Conservation (phyloP, 1,140 invertebrate genomes). For the Drosophila elegans region DNA sequence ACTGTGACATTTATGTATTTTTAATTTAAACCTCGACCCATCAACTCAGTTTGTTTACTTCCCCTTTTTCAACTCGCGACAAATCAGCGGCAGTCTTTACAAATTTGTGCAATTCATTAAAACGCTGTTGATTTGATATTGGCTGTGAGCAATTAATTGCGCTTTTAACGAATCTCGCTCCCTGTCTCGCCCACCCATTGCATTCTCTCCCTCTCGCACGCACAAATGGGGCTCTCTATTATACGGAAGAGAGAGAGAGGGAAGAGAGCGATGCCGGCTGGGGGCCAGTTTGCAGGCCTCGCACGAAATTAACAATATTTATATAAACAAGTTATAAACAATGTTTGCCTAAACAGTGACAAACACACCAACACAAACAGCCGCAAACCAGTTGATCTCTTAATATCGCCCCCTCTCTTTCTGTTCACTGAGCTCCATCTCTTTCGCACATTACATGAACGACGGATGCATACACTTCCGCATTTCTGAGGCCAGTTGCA, state of each 20-base stretch:
- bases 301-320: conserved; percentile 78
- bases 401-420: conserved; percentile 27
- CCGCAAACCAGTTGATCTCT: conserved; percentile 72
- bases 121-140: conserved; percentile 79
- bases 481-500: conserved; percentile 63
- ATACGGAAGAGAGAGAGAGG: conserved; percentile 1
- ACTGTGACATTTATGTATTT: conserved; percentile 28
- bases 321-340: conserved; percentile 84
- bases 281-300: conserved; percentile 59
- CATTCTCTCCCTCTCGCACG: conserved; percentile 18
- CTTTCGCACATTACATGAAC: conserved; percentile 65
- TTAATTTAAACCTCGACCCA: conserved; percentile 13
- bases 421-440: not conserved
- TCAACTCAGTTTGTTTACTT: conserved; percentile 10
- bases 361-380: conserved; percentile 59
- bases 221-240: conserved; percentile 23
- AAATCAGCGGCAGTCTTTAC: conserved; percentile 58
- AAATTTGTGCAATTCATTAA: conserved; percentile 82
- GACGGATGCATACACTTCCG: conserved; percentile 73
- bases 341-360: conserved; percentile 82
- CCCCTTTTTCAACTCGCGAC: conserved; percentile 33
- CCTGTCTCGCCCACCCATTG: conserved; percentile 22
- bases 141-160: conserved; percentile 71
- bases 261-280: conserved; percentile 44
- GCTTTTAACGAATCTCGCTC: conserved; percentile 65